A percentile compares a stretch with the other conserved stretches of the same genome.
These are phyloP conservation scores for Manis javanica DNA, from an alignment of 2,797 vertebrate genomes.

Conservation along the genomic window DNA sequence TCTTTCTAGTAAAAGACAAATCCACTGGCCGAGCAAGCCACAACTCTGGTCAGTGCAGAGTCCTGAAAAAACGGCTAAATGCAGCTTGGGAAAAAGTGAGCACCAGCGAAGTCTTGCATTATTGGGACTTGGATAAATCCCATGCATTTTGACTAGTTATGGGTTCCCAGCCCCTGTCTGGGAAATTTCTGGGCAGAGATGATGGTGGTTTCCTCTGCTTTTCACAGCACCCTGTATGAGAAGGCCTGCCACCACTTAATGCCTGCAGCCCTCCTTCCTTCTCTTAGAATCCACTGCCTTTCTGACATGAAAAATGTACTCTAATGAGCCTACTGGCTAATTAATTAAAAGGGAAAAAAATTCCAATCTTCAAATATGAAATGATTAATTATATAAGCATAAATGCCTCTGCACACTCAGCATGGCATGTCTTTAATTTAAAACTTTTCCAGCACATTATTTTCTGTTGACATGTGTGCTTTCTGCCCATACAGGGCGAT, in stretches of 20 bases:
- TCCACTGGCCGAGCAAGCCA: background rate
- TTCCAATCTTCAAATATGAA: constrained; percentile 72
- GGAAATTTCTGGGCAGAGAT: background rate
- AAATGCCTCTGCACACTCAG: constrained; percentile 66
- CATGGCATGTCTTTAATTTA: constrained; percentile 54
- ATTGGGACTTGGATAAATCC: background rate
- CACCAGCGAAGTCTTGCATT: background rate
- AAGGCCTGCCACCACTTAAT: background rate
- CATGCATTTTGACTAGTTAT: too few relatives aligned
- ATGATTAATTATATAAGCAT: constrained; percentile 80
- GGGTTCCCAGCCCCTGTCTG: background rate
- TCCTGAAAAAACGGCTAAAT: background rate
- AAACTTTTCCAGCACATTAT: constrained; percentile 63
- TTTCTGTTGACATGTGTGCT: constrained; percentile 66
- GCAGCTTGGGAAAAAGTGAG: background rate
- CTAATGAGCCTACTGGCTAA: constrained; percentile 69
- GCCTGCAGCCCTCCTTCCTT: background rate
- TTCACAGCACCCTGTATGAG: background rate
- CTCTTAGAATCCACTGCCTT: constrained; percentile 60
- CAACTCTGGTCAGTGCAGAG: background rate
- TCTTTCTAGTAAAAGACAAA: background rate
- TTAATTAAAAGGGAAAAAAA: constrained; percentile 78
- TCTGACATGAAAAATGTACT: constrained; percentile 79
- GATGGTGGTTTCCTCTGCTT: background rate
- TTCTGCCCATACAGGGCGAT: constrained; percentile 35